A percentile compares a stretch with the other conserved stretches of the same genome.
Conservation (phyloP, 2,888 invertebrate genomes). For the Aricia artaxerxes region DNA sequence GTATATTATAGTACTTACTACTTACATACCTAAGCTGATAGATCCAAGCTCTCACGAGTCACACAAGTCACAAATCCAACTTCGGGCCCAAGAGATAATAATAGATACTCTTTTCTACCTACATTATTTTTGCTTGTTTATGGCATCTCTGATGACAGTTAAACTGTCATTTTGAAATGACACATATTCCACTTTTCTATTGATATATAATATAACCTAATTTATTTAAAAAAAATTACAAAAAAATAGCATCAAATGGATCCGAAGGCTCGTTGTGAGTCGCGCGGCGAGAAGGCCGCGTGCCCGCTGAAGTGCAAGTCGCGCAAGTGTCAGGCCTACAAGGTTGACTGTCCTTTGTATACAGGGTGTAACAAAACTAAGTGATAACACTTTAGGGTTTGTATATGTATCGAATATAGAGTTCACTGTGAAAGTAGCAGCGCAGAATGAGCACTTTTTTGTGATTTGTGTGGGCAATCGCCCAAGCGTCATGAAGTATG, state of each 20-base stretch:
- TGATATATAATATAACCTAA: neutral
- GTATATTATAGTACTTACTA: too few species aligned
- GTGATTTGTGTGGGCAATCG: too few species aligned
- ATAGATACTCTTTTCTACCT: neutral
- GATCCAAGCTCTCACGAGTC: too few species aligned
- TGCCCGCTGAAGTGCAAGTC: slow-evolving; percentile 63
- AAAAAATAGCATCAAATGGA: slow-evolving; percentile 48
- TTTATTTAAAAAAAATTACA: neutral
- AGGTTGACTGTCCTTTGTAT: neutral
- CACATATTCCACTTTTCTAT: neutral
- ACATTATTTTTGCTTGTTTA: neutral
- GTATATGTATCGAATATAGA: too few species aligned
- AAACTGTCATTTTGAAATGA: neutral
- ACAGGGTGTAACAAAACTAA: too few species aligned
- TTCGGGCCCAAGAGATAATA: too few species aligned
- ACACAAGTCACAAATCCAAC: too few species aligned
- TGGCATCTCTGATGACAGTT: neutral
- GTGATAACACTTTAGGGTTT: too few species aligned
- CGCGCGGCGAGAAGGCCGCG: slow-evolving; percentile 53
- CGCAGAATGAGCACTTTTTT: too few species aligned
- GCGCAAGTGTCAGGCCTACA: slow-evolving; percentile 57
- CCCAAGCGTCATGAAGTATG: too few species aligned
- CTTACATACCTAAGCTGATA: too few species aligned
- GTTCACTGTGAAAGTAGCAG: too few species aligned
- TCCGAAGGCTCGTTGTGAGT: slow-evolving; percentile 49